Evolutionary conservation across 2,797 vertebrate genomes (phyloP).

Genomic region (Numenius phaeopus): DNA sequence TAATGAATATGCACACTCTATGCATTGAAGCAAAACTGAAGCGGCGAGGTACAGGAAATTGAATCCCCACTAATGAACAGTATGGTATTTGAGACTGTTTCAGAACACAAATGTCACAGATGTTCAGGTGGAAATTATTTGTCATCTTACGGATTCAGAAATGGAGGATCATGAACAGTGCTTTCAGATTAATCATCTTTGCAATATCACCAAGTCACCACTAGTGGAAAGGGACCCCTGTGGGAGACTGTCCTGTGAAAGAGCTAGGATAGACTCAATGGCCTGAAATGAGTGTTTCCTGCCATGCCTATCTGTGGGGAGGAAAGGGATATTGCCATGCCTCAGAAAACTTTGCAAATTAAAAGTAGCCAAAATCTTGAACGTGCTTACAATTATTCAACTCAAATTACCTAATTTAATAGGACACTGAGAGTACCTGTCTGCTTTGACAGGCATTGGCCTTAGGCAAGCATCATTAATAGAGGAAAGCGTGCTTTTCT

Average conservation of each 20-base stretch:
- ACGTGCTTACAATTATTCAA: background rate
- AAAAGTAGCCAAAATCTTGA: background rate
- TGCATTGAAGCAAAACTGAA: slow-evolving; percentile 60
- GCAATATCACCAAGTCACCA: background rate
- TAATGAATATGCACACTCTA: slow-evolving; percentile 55
- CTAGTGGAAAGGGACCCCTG: background rate
- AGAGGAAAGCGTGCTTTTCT: background rate
- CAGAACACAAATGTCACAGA: slow-evolving; percentile 54
- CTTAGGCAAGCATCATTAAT: background rate
- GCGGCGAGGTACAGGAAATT: slow-evolving; percentile 54
- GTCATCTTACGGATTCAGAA: background rate
- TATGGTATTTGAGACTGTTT: slow-evolving; percentile 43
- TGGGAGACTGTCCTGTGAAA: background rate
- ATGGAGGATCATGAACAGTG: background rate
- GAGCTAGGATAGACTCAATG: background rate
- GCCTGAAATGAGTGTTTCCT: background rate
- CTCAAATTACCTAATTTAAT: background rate
- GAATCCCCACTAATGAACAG: slow-evolving; percentile 61
- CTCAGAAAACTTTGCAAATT: slow-evolving; percentile 11
- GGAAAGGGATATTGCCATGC: background rate
- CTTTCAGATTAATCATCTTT: background rate
- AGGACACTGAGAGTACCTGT: background rate
- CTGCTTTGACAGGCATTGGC: background rate
- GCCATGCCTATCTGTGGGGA: background rate
- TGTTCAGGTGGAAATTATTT: slow-evolving; percentile 65